Conservation (phyloP, 2,888 invertebrate species). For the Junonia oenone region DNA sequence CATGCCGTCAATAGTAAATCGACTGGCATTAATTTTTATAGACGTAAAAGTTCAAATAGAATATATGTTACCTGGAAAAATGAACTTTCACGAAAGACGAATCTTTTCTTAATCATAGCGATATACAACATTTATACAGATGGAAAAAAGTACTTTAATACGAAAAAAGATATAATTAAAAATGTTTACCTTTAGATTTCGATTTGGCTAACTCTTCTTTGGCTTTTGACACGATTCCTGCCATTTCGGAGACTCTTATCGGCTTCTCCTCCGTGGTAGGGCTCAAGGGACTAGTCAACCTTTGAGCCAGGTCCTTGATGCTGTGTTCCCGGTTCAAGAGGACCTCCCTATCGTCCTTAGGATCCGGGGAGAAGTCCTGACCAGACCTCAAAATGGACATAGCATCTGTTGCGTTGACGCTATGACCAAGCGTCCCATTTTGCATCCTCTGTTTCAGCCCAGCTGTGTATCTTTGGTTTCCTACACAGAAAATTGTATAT, state of each 20-base stretch:
- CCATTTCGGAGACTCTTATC: slow-evolving; percentile 88
- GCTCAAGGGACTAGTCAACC: slow-evolving; percentile 84
- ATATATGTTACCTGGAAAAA: too few species aligned
- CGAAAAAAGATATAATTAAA: too few species aligned
- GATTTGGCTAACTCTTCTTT: slow-evolving; percentile 94
- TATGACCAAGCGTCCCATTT: slow-evolving; percentile 79
- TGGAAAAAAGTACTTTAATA: too few species aligned
- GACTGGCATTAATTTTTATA: too few species aligned
- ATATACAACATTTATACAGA: too few species aligned
- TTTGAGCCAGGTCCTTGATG: slow-evolving; percentile 93
- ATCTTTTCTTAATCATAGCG: too few species aligned
- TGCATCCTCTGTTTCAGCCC: slow-evolving; percentile 80
- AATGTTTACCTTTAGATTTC: slow-evolving; percentile 90
- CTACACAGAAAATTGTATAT: slow-evolving; percentile 43
- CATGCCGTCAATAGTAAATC: too few species aligned
- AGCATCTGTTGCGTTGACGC: slow-evolving; percentile 66
- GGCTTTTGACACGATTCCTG: slow-evolving; percentile 94
- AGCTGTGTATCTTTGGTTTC: slow-evolving; percentile 78
- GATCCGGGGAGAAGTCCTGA: slow-evolving; percentile 79
- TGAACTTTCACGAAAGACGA: too few species aligned
- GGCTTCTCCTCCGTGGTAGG: slow-evolving; percentile 81
- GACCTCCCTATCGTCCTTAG: slow-evolving; percentile 79
- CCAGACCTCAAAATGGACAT: slow-evolving; percentile 54
- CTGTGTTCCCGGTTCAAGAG: slow-evolving; percentile 90
- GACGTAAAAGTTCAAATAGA: too few species aligned